A percentile compares a stretch with the other conserved stretches of the same genome.
These are phyloP conservation scores for Leptodactylus fallax DNA, from an alignment of 2,797 vertebrate genomes.

Conservation along the genomic window DNA sequence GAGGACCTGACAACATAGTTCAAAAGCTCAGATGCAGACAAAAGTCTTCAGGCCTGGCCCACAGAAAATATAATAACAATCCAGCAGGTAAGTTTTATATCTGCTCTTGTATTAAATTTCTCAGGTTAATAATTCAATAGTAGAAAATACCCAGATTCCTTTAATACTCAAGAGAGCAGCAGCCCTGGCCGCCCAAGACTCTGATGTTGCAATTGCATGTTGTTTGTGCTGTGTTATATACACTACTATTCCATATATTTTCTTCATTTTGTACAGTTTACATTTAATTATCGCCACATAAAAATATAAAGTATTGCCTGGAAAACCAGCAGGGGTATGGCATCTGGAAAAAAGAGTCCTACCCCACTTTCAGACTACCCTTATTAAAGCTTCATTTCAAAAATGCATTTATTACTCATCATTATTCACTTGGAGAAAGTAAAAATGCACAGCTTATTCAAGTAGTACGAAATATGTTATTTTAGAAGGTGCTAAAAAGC, in stretches of 20 bases:
- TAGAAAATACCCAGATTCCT: background rate
- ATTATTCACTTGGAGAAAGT: conserved; percentile 23
- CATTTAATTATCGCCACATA: conserved; percentile 20
- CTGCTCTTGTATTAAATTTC: background rate
- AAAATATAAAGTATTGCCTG: background rate
- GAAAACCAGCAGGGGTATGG: conserved; percentile 15
- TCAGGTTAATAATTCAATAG: background rate
- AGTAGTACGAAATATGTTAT: conserved; percentile 49
- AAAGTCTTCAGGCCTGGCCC: background rate
- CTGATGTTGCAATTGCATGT: background rate
- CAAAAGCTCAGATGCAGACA: background rate
- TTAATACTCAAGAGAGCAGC: background rate
- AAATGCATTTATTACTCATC: conserved; percentile 37
- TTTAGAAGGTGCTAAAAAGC: conserved; percentile 63
- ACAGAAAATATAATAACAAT: background rate
- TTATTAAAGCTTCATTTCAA: conserved; percentile 15
- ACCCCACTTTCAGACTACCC: background rate
- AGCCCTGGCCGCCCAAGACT: background rate
- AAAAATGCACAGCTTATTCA: conserved; percentile 37
- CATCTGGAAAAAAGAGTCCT: background rate
- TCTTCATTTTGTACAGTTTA: background rate
- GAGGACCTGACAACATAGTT: no score
- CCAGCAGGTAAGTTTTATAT: background rate
- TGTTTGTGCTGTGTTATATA: background rate
- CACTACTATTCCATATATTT: background rate